Evolutionary conservation across 2,888 invertebrate genomes (phyloP).

Genomic region (Oithona nana): DNA sequence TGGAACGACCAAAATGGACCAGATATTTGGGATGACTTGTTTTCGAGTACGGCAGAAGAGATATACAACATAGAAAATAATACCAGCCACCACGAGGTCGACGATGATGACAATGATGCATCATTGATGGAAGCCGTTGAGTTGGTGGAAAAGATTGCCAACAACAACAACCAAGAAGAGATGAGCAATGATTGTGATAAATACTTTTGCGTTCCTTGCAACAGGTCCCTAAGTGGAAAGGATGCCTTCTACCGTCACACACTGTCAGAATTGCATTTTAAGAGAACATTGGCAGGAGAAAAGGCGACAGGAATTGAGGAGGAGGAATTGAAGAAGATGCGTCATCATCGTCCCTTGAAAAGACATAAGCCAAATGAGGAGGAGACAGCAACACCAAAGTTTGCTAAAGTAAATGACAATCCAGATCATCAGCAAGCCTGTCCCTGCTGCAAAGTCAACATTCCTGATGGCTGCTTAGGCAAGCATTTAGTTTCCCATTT

Average conservation of each 20-base stretch:
- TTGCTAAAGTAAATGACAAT: background rate
- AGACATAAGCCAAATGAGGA: too few species aligned
- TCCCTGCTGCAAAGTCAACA: background rate
- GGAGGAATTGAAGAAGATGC: too few species aligned
- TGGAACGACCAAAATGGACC: background rate
- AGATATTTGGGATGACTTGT: background rate
- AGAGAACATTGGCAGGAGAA: too few species aligned
- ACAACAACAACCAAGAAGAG: background rate
- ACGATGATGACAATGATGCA: background rate
- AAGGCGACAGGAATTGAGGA: too few species aligned
- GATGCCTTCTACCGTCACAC: background rate
- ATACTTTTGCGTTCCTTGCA: background rate
- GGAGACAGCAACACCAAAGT: too few species aligned
- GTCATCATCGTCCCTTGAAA: too few species aligned
- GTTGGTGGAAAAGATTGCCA: too few species aligned
- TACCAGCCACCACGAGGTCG: too few species aligned
- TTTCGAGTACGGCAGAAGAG: background rate
- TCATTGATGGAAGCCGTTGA: background rate
- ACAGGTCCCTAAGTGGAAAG: background rate
- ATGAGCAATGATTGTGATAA: background rate
- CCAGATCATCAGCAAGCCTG: background rate
- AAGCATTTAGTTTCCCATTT: constrained; percentile 70
- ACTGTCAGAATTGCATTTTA: background rate
- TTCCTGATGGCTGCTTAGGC: constrained; percentile 41
- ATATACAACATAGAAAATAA: too few species aligned